Percentiles rank a stretch among this genome's conserved stretches.
These are phyloP conservation scores for Megalurothrips usitatus DNA, from an alignment of 2,888 invertebrate species.

Conservation along the genomic window DNA sequence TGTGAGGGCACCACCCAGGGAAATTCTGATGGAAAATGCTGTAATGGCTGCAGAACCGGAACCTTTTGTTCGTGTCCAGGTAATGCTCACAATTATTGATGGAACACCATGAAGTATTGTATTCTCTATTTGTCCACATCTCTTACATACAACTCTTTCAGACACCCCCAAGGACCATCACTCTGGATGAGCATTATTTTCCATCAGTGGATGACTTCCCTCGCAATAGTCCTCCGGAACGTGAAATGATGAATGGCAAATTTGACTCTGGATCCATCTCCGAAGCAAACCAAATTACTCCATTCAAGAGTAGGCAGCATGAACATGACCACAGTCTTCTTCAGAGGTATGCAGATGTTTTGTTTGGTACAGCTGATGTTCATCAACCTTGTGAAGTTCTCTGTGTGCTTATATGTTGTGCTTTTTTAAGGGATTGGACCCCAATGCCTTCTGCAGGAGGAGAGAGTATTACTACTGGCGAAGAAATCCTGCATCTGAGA, in stretches of 20 bases:
- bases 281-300: neutral
- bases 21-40: conserved; percentile 79
- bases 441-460: conserved; percentile 53
- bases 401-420: too few relatives aligned
- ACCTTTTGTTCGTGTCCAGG: conserved; percentile 67
- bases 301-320: neutral
- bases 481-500: conserved; percentile 77
- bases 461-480: conserved; percentile 58
- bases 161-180: conserved; percentile 85
- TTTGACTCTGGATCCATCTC: conserved; percentile 22
- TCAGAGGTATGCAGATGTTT: neutral
- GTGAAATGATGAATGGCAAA: conserved; percentile 15
- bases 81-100: conserved; percentile 38
- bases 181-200: conserved; percentile 78
- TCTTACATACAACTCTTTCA: conserved; percentile 46
- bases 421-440: conserved; percentile 58
- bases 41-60: conserved; percentile 65
- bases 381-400: too few relatives aligned
- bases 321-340: conserved; percentile 27
- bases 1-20: conserved; percentile 79
- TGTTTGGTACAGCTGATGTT: neutral
- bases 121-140: conserved; percentile 25
- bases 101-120: neutral
- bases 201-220: conserved; percentile 55
- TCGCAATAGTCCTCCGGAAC: conserved; percentile 43